Base-by-base conservation (phyloP, 1,140 invertebrate species). In the Eufriesea mexicana region DNA sequence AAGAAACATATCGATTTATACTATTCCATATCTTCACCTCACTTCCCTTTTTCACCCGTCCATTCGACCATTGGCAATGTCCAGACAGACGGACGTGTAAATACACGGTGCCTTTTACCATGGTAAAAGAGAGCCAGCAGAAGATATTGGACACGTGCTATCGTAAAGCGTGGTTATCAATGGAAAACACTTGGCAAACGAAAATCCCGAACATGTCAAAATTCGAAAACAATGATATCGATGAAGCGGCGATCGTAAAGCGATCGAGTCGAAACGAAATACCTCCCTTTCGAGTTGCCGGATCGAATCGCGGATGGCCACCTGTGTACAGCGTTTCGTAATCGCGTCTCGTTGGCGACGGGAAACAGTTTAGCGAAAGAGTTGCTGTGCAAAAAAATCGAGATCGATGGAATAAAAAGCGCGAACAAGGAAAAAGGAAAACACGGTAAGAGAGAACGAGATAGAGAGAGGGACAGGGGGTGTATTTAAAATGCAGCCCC, bases 401-500 rank as follows among this genome's bases (percentile, higher is more conserved):
- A 7, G 7, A 20, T 20, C 2, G 16, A 9, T n/a, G 23, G n/a
- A 25, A 45, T 12, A 20, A 73, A 8, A 45, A 16, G n/a, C 47
- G 47, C 2, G 2, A 25, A 9, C 14, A 14, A 45, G n/a, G n/a
- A 51, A 51, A 20, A 9, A 23, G 23, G 5, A 6, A 23, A 14
- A 25, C 16, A 10, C 18, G 10, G 10, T 18, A 20, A 25, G n/a
- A 25, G 25, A 28, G 28, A 20, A 16, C 12, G 64, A 35, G 25
- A 25, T 16, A 20, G 51, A 67, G 5, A n/a, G 20, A 25, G n/a
- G 18, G 28, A 25, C 18, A 20, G 18, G 14, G 54, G 10, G 35
- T 14, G 66, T 51, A 42, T 74, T 80, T 55, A 80, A 80, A 80
- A 77, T 82, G 59, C 73, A 81, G 18, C 28, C 78, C 59, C 59